Evolutionary conservation across 37 sponge, comb jelly and placozoan genomes (phyloP).

Genomic region (Lycopodina hypogea): DNA sequence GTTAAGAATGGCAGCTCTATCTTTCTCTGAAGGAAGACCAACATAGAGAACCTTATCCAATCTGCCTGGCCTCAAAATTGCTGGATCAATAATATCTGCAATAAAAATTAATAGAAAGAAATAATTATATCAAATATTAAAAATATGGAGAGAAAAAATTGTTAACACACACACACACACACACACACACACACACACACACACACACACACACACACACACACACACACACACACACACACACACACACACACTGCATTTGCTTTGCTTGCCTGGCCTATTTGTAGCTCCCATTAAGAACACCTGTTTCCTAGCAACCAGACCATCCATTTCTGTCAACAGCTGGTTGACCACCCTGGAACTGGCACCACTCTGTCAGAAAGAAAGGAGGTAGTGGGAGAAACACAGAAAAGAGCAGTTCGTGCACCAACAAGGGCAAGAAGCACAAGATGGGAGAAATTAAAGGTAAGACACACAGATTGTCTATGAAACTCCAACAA

Average conservation of each 20-base stretch:
- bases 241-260: slow-evolving; percentile 8
- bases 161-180: too few species aligned
- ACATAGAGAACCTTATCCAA: slow-evolving; percentile 93
- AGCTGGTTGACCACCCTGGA: slow-evolving; percentile 96
- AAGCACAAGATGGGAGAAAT: not conserved
- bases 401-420: not conserved
- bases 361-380: slow-evolving; percentile 68
- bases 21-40: slow-evolving; percentile 75
- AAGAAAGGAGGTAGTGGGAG: not conserved
- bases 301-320: slow-evolving; percentile 87
- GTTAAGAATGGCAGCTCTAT: slow-evolving; percentile 80
- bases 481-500: too few species aligned
- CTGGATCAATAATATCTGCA: slow-evolving; percentile 95
- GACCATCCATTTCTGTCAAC: slow-evolving; percentile 98
- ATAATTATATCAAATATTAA: not conserved
- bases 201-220: too few species aligned
- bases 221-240: too few species aligned
- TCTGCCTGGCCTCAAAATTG: slow-evolving; percentile 93
- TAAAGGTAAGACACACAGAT: not conserved
- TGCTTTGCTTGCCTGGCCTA: slow-evolving; percentile 63
- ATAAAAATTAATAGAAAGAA: not conserved
- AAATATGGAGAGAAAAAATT: not conserved
- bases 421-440: not conserved
- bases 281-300: slow-evolving; percentile 97
- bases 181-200: slow-evolving; percentile 26